phyloP scores from a whole-genome alignment of 1,140 invertebrate species.

The Euwallacea fornicatus region DNA sequence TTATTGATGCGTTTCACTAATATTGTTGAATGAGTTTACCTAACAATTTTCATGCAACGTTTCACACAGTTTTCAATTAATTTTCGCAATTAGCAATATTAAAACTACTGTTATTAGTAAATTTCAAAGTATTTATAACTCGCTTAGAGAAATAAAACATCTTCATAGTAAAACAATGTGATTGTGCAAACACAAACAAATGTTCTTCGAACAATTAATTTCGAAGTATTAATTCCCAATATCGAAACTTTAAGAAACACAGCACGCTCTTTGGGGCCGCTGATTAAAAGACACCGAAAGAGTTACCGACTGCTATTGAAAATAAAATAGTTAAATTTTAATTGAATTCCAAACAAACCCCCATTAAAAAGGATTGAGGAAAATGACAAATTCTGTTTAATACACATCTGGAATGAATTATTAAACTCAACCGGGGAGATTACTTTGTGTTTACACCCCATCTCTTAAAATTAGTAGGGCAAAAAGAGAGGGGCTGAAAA shows the following conservation, averaged over 20 bases:
- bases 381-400: slow-evolving; percentile 31
- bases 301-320: slow-evolving; percentile 20
- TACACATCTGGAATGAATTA: slow-evolving; percentile 35
- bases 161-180: too few relatives aligned
- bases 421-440: slow-evolving; percentile 28
- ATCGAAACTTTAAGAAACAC: slow-evolving; percentile 11
- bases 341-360: slow-evolving; percentile 29
- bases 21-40: too few relatives aligned
- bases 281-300: slow-evolving; percentile 30
- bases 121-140: background rate
- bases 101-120: slow-evolving; percentile 6
- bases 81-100: background rate
- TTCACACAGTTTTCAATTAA: background rate
- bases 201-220: background rate
- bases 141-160: too few relatives aligned
- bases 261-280: background rate
- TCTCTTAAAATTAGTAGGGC: slow-evolving; percentile 21
- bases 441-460: slow-evolving; percentile 32
- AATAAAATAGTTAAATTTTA: slow-evolving; percentile 33
- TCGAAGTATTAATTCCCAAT: slow-evolving; percentile 22
- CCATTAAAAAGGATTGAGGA: slow-evolving; percentile 34
- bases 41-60: background rate
- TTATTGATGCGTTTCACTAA: slow-evolving; percentile 5
- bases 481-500: slow-evolving; percentile 1
- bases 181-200: background rate